Conservation (phyloP, 2,113 vertebrate genomes). For the Notarius quadriscutis region DNA sequence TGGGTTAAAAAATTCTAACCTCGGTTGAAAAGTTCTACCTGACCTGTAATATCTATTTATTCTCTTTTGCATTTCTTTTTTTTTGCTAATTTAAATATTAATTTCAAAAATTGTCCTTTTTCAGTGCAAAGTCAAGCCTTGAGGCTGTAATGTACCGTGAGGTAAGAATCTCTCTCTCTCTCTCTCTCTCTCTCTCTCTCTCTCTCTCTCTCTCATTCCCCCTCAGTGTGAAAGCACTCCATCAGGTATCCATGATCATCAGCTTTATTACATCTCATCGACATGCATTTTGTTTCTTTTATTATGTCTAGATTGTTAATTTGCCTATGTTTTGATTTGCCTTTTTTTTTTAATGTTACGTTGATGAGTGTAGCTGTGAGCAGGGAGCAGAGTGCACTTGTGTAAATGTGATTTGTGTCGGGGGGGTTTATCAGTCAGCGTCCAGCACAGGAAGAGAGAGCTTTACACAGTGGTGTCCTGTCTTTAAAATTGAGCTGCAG, state of each 20-base stretch:
- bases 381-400: background rate
- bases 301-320: background rate
- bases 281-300: background rate
- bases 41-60: too few species aligned
- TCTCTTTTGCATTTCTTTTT: background rate
- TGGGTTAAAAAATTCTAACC: too few species aligned
- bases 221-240: background rate
- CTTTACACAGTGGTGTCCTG: background rate
- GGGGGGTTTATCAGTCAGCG: background rate
- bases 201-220: background rate
- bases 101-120: conserved; percentile 20
- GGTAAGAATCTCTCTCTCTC: conserved; percentile 63
- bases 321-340: background rate
- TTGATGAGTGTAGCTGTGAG: background rate
- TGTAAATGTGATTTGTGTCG: background rate
- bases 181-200: too few species aligned
- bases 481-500: conserved; percentile 35
- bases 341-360: background rate
- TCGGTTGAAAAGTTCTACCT: too few species aligned
- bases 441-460: background rate
- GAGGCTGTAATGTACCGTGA: conserved; percentile 82
- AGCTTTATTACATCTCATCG: background rate
- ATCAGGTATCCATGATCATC: conserved; percentile 15
- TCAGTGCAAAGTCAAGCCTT: conserved; percentile 79
- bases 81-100: background rate